Conservation (phyloP, 2,888 invertebrate genomes). For the Thysanoteuthis rhombus region DNA sequence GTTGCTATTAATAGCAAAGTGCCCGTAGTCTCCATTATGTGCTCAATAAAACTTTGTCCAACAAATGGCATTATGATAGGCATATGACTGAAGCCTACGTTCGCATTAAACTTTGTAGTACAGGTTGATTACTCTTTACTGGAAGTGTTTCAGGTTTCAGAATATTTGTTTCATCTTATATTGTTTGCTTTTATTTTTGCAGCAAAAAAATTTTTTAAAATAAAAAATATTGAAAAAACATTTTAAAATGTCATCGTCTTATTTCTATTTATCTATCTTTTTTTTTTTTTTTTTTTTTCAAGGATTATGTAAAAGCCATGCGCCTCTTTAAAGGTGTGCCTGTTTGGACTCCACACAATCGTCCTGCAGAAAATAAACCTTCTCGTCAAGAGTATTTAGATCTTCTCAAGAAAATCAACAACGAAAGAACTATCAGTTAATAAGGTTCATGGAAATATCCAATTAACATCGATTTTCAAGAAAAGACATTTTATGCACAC, state of each 20-base stretch:
- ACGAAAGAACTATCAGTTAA: not conserved
- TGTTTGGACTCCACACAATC: not conserved
- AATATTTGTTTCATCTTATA: too few relatives aligned
- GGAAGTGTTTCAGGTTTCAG: too few relatives aligned
- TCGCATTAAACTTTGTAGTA: too few relatives aligned
- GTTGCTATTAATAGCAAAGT: too few relatives aligned
- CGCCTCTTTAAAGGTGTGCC: constrained; percentile 20
- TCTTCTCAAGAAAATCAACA: not conserved
- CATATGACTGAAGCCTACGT: too few relatives aligned
- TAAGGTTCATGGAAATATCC: not conserved
- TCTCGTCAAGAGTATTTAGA: not conserved
- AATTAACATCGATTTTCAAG: not conserved
- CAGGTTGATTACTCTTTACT: too few relatives aligned
- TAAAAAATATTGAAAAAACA: too few relatives aligned
- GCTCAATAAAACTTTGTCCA: too few relatives aligned
- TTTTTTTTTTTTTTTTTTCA: not conserved
- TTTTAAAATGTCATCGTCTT: not conserved
- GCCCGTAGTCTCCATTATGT: too few relatives aligned
- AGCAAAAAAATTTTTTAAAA: too few relatives aligned
- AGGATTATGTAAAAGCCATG: constrained; percentile 22
- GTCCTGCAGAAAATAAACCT: not conserved
- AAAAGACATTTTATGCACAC: not conserved
- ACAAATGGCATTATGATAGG: too few relatives aligned
- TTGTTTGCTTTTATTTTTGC: too few relatives aligned
- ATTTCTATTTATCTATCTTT: not conserved